Evolutionary conservation across 2,113 vertebrate genomes (phyloP), one percentile per base, ranked within the genome.

Genomic region (Myrmecobius fasciatus): DNA sequence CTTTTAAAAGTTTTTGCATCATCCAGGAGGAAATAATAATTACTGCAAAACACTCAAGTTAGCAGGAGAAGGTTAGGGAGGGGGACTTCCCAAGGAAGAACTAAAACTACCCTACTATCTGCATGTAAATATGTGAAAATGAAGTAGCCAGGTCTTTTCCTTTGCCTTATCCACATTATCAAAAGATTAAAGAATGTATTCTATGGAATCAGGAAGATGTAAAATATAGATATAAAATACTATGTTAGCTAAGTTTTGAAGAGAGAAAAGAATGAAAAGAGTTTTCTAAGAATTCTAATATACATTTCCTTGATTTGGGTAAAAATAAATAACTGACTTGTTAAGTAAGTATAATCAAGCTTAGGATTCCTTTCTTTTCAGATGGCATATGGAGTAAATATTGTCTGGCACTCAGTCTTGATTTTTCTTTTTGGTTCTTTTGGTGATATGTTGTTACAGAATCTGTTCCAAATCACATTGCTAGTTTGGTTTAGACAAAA

Each of bases 401-500:
- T 52, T n/a, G 0, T 26, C 92, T 90, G 24, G 36, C 89, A 75
- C 89, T 94, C 53, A 36, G 0, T 49, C 53, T 91, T 96, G 93
- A 91, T 47, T 53, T 95, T 94, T 96, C n/a, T 91, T 94, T 89
- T 51, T 91, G 10, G 53, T 95, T 97, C 96, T 96, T 98, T 98
- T 97, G 94, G 83, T 91, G 92, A 97, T 96, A 96, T 43, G 91
- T 98, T 97, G 91, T 98, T 96, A 94, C 97, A 94, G 93, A 96
- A 26, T 95, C 90, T 97, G 93, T 96, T 98, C 92, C 96, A 96
- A 97, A 93, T 97, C 94, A 98, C 95, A 97, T 0, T 92, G 90
- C 97, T 96, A 95, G 97, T 96, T 97, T 96, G 92, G 96, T 97
- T 98, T 98, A 96, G 93, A 98, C 97, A 98, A 97, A 98, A 97